A percentile compares a stretch with the other conserved stretches of the same genome.
Conservation (phyloP, 1,140 invertebrate species). For the Palaemon carinicauda region DNA sequence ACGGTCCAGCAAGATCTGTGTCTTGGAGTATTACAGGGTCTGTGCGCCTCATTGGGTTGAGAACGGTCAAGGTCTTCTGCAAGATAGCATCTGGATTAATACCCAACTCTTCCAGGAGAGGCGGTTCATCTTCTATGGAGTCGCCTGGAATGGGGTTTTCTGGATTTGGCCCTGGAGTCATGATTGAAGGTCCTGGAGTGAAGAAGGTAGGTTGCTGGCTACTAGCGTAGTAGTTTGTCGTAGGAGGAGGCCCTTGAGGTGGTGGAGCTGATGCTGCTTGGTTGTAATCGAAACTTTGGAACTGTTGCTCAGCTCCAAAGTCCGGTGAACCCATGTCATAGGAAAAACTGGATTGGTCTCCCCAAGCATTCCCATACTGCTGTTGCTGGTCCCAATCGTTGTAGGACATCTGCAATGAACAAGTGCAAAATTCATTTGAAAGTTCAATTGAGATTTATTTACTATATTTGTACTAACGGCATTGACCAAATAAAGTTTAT, state of each 20-base stretch:
- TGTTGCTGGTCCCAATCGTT: constrained; percentile 15
- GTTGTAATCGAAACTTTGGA: constrained; percentile 58
- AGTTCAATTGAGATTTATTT: too few species aligned
- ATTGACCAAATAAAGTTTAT: too few species aligned
- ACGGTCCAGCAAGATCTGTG: constrained; percentile 92
- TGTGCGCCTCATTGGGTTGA: constrained; percentile 86
- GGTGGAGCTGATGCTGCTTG: not conserved
- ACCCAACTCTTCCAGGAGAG: constrained; percentile 87
- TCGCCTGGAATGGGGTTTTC: constrained; percentile 1
- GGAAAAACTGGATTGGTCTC: constrained; percentile 12
- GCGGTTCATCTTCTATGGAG: constrained; percentile 76
- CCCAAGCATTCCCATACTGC: not conserved
- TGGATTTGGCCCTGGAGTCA: constrained; percentile 43
- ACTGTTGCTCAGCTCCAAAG: constrained; percentile 59
- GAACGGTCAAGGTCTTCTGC: constrained; percentile 87
- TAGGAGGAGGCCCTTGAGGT: not conserved
- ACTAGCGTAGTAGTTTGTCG: not conserved
- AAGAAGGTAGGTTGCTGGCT: constrained; percentile 17
- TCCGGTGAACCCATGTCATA: constrained; percentile 47
- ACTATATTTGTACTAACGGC: too few species aligned
- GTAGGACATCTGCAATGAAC: constrained; percentile 30
- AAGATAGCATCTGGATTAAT: constrained; percentile 92
- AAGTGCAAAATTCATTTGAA: too few species aligned
- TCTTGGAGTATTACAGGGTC: constrained; percentile 83
- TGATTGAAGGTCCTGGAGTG: constrained; percentile 44